These are phyloP conservation scores for Caenorhabditis brenneri DNA, from an alignment of 1,140 invertebrate species.

Conservation along the genomic window DNA sequence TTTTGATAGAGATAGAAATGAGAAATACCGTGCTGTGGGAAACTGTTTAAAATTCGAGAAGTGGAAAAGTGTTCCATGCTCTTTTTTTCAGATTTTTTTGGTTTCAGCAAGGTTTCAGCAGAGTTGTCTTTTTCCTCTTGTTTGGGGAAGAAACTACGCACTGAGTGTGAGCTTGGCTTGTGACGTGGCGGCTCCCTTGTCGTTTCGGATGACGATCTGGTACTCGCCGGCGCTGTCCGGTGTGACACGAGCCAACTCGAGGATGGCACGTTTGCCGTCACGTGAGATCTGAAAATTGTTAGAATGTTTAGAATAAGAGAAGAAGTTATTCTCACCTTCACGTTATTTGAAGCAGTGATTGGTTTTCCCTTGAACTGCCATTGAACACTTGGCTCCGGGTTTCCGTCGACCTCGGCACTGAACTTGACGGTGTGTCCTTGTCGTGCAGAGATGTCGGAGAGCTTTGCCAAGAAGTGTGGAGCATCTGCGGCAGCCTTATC, in stretches of 20 bases:
- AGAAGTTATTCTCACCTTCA: constrained; percentile 59
- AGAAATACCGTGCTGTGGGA: not conserved
- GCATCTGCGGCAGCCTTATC: constrained; percentile 58
- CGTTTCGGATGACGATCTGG: constrained; percentile 57
- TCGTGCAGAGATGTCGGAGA: constrained; percentile 63
- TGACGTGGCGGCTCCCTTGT: constrained; percentile 59
- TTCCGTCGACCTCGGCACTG: constrained; percentile 65
- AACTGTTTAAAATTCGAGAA: not conserved
- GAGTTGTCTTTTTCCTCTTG: constrained; percentile 3
- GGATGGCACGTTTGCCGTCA: constrained; percentile 64
- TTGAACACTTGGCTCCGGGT: constrained; percentile 64
- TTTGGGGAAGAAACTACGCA: constrained; percentile 54
- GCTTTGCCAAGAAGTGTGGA: constrained; percentile 65
- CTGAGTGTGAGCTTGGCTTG: constrained; percentile 64
- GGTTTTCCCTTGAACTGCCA: constrained; percentile 68
- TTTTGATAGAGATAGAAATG: not conserved
- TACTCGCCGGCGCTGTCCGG: constrained; percentile 63
- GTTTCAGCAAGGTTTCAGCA: constrained; percentile 7
- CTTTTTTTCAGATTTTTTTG: not conserved
- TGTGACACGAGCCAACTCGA: constrained; percentile 65
- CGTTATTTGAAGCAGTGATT: constrained; percentile 58
- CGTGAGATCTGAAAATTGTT: constrained; percentile 62
- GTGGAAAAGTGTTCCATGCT: not conserved
- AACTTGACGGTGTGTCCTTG: constrained; percentile 64
- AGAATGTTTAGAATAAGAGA: no score